Base-by-base conservation (phyloP, 2,113 vertebrate genomes). In the Astur gentilis region DNA sequence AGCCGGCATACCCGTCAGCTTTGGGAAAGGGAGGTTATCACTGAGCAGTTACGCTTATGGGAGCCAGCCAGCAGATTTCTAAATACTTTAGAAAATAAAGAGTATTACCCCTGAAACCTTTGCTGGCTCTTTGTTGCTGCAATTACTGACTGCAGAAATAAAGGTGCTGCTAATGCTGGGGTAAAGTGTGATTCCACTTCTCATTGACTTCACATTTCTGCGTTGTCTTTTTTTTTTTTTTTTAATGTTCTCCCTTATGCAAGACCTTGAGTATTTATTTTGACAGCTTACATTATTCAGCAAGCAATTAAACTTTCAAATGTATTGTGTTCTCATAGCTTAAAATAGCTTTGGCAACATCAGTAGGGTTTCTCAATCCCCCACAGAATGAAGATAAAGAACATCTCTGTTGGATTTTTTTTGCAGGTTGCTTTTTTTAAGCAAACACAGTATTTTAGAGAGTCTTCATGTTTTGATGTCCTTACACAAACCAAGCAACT, bases 231-330 rank as follows among this genome's bases (percentile, higher is more conserved):
- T 83, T 61, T 42, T 40, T 40, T 92, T 40, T 83, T 69, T 92
- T 38, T 38, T 36, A 75, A 93, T 65, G 47, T 75, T 96, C 95
- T 95, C 45, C 87, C 90, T 95, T 94, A 91, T 80, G 93, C 94
- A 95, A 97, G 95, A 94, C 94, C 95, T 93, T 85, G 91, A 97
- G 87, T 95, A 95, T 96, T 95, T 97, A 95, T 97, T 97, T 96
- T 97, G 97, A 97, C 96, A 97, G 93, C 89, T 95, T 95, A 89
- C 87, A 92, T 96, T 97, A 95, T 97, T 96, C 96, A 95, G 95
- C 93, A 94, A 95, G 96, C 97, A 96, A 97, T 97, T 97, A 97
- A 96, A 95, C 93, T 97, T 97, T 97, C 94, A 95, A 77, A 97
- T 96, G 93, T 83, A 96, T 97, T 97, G 96, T 97, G 95, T 91